These are phyloP conservation scores for Nasonovia ribisnigri DNA, from an alignment of 2,888 invertebrate genomes.

Conservation along the genomic window DNA sequence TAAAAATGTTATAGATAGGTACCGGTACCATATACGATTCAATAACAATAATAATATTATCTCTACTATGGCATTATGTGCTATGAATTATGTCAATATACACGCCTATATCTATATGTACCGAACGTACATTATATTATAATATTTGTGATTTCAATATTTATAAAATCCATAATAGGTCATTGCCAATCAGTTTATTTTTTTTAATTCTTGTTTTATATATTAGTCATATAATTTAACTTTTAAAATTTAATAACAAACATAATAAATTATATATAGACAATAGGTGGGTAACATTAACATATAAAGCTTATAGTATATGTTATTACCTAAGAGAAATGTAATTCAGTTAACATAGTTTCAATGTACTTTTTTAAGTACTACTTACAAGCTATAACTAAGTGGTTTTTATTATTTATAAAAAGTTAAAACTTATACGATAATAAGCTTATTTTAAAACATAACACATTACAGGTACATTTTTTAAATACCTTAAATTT, in stretches of 20 bases:
- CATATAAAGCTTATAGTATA: not conserved
- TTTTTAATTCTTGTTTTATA: not conserved
- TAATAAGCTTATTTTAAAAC: not conserved
- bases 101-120: too few relatives aligned
- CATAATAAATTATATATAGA: too few relatives aligned
- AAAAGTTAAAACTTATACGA: not conserved
- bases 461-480: not conserved
- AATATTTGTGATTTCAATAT: not conserved
- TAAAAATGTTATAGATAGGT: too few relatives aligned
- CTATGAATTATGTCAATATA: not conserved
- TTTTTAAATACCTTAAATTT: not conserved
- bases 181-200: not conserved
- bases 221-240: not conserved
- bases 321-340: not conserved
- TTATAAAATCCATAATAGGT: not conserved
- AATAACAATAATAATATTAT: too few relatives aligned
- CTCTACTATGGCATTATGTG: not conserved
- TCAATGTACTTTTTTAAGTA: not conserved
- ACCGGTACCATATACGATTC: too few relatives aligned
- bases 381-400: not conserved
- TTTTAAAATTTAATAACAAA: not conserved
- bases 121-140: not conserved
- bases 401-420: not conserved
- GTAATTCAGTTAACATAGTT: not conserved
- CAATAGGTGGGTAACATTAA: not conserved